Percentiles rank a stretch among this genome's conserved stretches.
These are phyloP conservation scores for Tamias sibiricus DNA, from an alignment of 2,113 vertebrate genomes.

Conservation along the genomic window DNA sequence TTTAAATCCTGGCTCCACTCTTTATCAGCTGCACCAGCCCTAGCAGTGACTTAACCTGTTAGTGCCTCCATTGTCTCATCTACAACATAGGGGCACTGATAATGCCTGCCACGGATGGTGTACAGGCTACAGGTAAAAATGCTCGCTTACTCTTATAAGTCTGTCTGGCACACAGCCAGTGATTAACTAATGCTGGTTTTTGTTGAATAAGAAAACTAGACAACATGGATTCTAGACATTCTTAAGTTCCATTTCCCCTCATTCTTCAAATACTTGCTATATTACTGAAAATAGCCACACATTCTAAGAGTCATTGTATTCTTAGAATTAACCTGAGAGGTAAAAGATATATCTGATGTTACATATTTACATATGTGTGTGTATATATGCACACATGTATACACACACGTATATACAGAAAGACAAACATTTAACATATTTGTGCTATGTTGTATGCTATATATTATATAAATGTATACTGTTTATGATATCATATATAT, in stretches of 20 bases:
- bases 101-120: too few relatives aligned
- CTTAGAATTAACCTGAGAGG: neutral
- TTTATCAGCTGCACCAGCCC: neutral
- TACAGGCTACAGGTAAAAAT: neutral
- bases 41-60: neutral
- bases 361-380: neutral
- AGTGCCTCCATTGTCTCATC: neutral
- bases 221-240: neutral
- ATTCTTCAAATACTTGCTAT: constrained; percentile 25
- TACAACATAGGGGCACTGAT: neutral
- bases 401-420: neutral
- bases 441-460: neutral
- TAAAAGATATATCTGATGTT: neutral
- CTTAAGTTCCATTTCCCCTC: neutral
- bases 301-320: neutral
- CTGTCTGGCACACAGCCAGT: neutral
- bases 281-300: neutral
- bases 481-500: neutral
- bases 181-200: neutral
- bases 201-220: neutral
- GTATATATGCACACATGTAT: too few relatives aligned
- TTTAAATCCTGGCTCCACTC: constrained; percentile 12
- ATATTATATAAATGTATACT: neutral
- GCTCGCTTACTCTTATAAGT: neutral
- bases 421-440: neutral